A percentile compares a stretch with the other conserved stretches of the same genome.
phyloP scores from a whole-genome alignment of 1,140 invertebrate species.

The Venturia canescens region DNA sequence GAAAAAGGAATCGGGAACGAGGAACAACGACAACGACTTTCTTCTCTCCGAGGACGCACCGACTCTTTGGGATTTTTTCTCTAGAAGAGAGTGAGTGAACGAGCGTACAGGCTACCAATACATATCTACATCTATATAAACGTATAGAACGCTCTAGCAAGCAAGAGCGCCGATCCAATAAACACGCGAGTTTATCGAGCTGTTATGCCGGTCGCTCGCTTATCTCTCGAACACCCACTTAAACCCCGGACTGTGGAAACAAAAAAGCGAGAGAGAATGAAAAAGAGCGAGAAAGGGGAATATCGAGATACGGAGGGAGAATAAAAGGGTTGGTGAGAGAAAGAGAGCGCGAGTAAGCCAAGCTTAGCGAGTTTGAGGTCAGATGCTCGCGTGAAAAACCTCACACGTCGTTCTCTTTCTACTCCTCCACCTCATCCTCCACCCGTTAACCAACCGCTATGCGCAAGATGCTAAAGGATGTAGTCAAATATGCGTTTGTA shows the following conservation, averaged over 20 bases:
- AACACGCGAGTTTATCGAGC: conserved; percentile 73
- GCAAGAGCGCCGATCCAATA: conserved; percentile 66
- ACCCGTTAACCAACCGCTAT: conserved; percentile 10
- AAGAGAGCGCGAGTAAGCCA: conserved; percentile 4
- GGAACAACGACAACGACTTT: conserved; percentile 21
- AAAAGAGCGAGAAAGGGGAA: not conserved
- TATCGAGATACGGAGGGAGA: too few species aligned
- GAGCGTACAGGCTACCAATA: not conserved
- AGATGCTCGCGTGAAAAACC: conserved; percentile 67
- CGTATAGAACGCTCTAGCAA: conserved; percentile 10
- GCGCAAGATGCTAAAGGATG: conserved; percentile 24
- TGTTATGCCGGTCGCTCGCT: conserved; percentile 69
- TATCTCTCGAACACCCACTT: conserved; percentile 74
- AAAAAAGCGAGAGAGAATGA: conserved; percentile 36
- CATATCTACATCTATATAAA: not conserved
- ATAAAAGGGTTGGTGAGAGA: not conserved
- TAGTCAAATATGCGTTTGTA: conserved; percentile 30
- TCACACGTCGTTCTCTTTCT: conserved; percentile 65
- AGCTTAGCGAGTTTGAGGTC: conserved; percentile 37
- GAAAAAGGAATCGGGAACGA: not conserved
- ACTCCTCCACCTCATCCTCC: not conserved
- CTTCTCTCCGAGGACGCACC: not conserved
- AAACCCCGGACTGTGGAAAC: conserved; percentile 60
- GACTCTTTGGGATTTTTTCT: not conserved
- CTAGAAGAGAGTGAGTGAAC: conserved; percentile 23